Evolutionary conservation across 2,113 vertebrate genomes (phyloP).

Genomic region (Oceanodroma tethys): DNA sequence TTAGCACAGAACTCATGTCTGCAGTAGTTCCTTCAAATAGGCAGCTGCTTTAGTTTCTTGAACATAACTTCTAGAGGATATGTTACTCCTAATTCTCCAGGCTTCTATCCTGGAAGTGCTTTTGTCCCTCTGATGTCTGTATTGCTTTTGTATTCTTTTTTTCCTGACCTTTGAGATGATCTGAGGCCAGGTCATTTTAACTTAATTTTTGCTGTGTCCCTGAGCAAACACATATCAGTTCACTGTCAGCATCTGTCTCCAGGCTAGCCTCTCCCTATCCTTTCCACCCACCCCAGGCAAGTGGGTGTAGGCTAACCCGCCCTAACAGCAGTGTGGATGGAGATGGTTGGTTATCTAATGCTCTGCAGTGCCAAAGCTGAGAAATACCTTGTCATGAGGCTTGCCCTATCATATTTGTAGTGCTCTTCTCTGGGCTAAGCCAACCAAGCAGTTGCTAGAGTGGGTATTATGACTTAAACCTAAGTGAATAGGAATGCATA

Average conservation of each 20-base stretch:
- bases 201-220: not conserved
- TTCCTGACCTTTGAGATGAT: not conserved
- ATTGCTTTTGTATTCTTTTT: not conserved
- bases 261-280: not conserved
- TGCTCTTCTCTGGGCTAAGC: not conserved
- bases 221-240: not conserved
- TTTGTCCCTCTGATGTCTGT: not conserved
- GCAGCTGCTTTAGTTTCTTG: not conserved
- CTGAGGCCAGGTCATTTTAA: not conserved
- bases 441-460: not conserved
- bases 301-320: not conserved
- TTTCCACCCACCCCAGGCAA: not conserved
- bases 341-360: constrained; percentile 7
- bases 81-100: not conserved
- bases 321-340: not conserved
- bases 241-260: not conserved
- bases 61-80: not conserved
- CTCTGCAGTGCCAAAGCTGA: not conserved
- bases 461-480: not conserved
- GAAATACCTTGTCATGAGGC: not conserved
- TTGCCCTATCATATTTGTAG: not conserved
- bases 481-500: not conserved
- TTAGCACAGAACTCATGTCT: not conserved
- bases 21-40: not conserved
- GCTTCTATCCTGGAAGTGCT: not conserved